phyloP scores from a whole-genome alignment of 2,113 vertebrate genomes.

The Nesogale talazaci region DNA sequence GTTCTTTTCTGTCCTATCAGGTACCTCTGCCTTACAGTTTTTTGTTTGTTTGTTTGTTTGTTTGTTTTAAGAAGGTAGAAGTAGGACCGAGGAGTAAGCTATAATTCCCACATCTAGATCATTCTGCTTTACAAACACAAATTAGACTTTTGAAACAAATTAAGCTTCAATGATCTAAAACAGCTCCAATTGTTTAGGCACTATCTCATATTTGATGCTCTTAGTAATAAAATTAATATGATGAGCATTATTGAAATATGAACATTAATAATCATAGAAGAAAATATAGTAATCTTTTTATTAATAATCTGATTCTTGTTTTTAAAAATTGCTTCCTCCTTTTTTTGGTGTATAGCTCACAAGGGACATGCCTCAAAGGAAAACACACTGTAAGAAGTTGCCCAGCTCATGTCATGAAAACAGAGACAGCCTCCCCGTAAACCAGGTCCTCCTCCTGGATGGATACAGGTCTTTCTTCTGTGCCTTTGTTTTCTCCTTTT shows the following conservation, averaged over 20 bases:
- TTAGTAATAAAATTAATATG: background rate
- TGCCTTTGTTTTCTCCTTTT: too few species aligned
- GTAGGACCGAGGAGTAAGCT: background rate
- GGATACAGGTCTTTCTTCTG: too few species aligned
- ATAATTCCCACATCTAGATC: background rate
- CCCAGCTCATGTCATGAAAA: too few species aligned
- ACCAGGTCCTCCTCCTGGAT: too few species aligned
- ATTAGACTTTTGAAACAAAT: background rate
- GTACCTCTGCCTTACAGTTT: background rate
- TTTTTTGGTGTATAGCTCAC: too few species aligned
- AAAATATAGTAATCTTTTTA: constrained; percentile 18
- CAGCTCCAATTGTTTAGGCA: background rate
- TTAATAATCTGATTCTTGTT: background rate
- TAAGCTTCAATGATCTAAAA: constrained; percentile 9
- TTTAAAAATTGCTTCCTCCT: too few species aligned
- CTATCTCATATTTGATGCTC: background rate
- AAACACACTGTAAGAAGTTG: too few species aligned
- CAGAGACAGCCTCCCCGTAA: too few species aligned
- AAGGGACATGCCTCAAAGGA: too few species aligned
- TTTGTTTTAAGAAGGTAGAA: background rate
- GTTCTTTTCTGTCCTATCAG: background rate
- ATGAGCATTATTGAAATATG: background rate
- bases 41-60: background rate
- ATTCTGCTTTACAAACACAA: background rate
- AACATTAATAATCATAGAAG: background rate